Evolutionary conservation across 2,888 invertebrate genomes (phyloP), one percentile per base, ranked within the genome.

Genomic region (Pinctada fucata): DNA sequence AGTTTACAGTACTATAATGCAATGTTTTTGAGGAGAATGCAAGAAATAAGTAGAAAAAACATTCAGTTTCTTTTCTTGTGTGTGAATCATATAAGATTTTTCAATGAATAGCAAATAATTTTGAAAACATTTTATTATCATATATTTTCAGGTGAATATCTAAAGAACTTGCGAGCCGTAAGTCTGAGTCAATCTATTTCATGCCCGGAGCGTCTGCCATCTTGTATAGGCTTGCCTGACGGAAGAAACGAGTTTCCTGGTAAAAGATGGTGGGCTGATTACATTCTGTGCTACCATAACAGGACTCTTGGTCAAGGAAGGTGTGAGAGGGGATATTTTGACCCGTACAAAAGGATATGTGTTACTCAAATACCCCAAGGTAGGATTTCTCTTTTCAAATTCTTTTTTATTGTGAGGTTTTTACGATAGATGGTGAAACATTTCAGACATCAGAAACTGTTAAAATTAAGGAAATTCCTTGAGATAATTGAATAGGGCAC

Each of bases 151-250:
- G 85, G 85, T 78, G 83, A 85, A 75, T 85, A 85, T 58, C 77
- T 76, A 64, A 83, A 83, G 75, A 85, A 85, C 69, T 76, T 83
- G 31, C 83, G 85, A 74, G 79, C 81, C 49, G 83, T 82, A 48
- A 79, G 74, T n/a, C 65, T 67, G 16, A 45, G 65, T 48, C 72
- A 78, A 13, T 85, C 83, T 76, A 65, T 79, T 1, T 82, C 85
- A n/a, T 85, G 85, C 78, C 81, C 85, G 3, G 81, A 82, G 58
- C 68, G 83, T 45, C 16, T 85, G 10, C 82, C 81, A 51, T 83
- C 83, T 58, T 85, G 85, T 63, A 80, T 74, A 65, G 80, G 69
- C 3, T 71, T 85, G 49, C 78, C 76, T n/a, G 80, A 85, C 69
- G 85, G 85, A 3, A 49, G 75, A n/a, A 70, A 81, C 66, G 80